Conservation (phyloP, 2,113 vertebrate genomes). For the Sander lucioperca region DNA sequence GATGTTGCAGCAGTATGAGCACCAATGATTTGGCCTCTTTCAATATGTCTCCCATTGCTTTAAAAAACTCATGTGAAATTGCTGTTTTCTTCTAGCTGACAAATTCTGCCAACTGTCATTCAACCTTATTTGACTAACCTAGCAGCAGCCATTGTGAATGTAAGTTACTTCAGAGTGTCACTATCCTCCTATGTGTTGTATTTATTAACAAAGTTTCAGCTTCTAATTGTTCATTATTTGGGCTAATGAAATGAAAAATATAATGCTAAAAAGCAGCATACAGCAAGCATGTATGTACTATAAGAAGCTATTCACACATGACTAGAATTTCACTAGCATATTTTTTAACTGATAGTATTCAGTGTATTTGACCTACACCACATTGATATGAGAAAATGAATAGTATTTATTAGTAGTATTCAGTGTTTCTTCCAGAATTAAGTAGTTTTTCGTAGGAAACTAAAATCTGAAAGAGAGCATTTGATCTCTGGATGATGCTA, state of each 20-base stretch:
- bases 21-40: slow-evolving; percentile 13
- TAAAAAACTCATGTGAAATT: slow-evolving; percentile 18
- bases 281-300: not conserved
- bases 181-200: not conserved
- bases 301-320: not conserved
- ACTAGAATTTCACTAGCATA: not conserved
- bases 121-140: slow-evolving; percentile 13
- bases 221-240: not conserved
- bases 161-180: slow-evolving; percentile 4
- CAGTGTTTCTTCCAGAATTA: not conserved
- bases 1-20: not conserved
- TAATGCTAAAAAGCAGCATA: not conserved
- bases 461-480: not conserved
- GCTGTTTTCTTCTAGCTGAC: slow-evolving; percentile 11
- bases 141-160: slow-evolving; percentile 7
- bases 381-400: not conserved
- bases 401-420: not conserved
- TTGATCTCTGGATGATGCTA: not conserved
- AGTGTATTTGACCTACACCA: not conserved
- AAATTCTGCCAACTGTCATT: slow-evolving; percentile 11
- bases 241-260: not conserved
- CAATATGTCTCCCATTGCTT: not conserved
- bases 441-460: not conserved
- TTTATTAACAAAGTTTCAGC: slow-evolving; percentile 1
- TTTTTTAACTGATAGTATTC: not conserved